These are phyloP conservation scores for Cinclus cinclus DNA, from an alignment of 2,113 vertebrate species.

Conservation along the genomic window DNA sequence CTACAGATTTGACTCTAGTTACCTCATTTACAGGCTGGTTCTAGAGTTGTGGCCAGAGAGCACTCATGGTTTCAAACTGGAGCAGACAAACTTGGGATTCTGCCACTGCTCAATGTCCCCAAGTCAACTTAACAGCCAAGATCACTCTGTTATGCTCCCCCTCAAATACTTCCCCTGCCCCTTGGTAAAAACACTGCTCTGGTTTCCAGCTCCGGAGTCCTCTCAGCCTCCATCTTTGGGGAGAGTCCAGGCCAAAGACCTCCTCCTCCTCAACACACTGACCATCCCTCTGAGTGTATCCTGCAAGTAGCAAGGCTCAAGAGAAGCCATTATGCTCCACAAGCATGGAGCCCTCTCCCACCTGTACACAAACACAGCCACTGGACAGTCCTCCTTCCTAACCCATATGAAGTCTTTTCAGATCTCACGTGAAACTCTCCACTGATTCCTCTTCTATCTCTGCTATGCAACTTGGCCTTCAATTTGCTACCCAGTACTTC, in stretches of 20 bases:
- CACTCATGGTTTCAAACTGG: neutral
- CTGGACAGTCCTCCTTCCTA: neutral
- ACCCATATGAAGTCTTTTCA: neutral
- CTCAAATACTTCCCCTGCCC: neutral
- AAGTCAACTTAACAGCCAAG: neutral
- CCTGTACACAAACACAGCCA: neutral
- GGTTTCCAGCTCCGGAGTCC: neutral
- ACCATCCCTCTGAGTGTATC: neutral
- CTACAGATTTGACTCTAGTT: conserved; percentile 1
- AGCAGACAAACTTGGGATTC: neutral
- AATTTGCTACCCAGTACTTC: neutral
- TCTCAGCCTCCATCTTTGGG: neutral
- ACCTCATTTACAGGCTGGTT: conserved; percentile 32
- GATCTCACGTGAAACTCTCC: neutral
- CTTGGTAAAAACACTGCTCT: neutral
- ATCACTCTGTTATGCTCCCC: neutral
- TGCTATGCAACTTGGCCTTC: neutral
- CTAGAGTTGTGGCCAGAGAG: conserved; percentile 6
- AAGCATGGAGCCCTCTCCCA: neutral
- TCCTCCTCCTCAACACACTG: neutral
- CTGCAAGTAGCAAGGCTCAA: neutral
- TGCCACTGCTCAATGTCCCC: neutral
- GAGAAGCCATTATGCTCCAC: neutral
- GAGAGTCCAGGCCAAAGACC: neutral
- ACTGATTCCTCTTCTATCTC: neutral